A percentile compares a stretch with the other conserved stretches of the same genome.
Evolutionary conservation across 2,797 vertebrate genomes (phyloP).

Genomic region (Tarsius wallacei): DNA sequence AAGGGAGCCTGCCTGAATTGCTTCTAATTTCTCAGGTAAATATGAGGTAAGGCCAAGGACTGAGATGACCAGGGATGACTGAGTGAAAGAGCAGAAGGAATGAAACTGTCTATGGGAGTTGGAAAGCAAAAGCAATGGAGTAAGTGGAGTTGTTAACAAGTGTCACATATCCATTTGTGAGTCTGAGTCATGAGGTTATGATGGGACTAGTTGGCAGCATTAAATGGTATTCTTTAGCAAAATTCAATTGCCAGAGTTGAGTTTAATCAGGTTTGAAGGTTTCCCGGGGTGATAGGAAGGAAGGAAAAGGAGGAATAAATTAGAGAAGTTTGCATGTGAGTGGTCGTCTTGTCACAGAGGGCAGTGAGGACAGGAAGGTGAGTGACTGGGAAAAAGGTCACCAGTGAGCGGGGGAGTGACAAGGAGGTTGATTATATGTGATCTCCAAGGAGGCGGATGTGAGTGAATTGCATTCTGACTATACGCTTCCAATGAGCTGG

Average conservation of each 20-base stretch:
- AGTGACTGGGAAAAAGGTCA: not conserved
- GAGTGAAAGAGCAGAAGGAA: not conserved
- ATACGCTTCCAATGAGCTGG: not conserved
- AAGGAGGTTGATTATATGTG: not conserved
- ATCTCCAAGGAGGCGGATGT: not conserved
- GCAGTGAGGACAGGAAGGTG: not conserved
- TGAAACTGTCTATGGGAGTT: not conserved
- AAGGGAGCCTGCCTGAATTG: not conserved
- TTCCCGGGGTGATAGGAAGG: not conserved
- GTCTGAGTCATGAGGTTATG: not conserved
- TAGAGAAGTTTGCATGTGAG: not conserved
- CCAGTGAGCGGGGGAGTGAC: not conserved
- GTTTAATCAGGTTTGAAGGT: not conserved
- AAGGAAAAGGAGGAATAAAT: not conserved
- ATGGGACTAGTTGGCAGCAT: not conserved
- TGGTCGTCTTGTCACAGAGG: not conserved
- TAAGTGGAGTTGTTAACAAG: not conserved
- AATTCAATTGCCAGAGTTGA: not conserved
- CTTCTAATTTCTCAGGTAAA: slow-evolving; percentile 25
- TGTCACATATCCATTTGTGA: not conserved
- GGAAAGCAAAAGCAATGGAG: not conserved
- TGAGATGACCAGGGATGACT: not conserved
- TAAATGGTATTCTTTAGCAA: not conserved
- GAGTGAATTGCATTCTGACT: not conserved
- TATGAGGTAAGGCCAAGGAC: not conserved